Percentiles rank a stretch among this genome's conserved stretches.
Evolutionary conservation across 2,888 invertebrate genomes (phyloP).

Genomic region (Stictocephala bisonia): DNA sequence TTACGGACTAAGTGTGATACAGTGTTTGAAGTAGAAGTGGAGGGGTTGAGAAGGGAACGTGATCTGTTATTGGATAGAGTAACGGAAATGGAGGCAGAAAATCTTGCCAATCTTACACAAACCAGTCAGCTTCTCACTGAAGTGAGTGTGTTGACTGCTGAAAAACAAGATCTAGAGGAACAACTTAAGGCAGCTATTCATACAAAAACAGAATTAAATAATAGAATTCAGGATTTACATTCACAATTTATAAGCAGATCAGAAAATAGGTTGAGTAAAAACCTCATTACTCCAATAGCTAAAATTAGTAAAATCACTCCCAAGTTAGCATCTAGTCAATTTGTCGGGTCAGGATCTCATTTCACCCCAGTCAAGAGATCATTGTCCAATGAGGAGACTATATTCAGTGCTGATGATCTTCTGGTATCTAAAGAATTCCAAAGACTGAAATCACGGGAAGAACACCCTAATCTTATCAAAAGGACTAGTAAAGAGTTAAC

Average conservation of each 20-base stretch:
- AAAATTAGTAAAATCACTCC: constrained; percentile 26
- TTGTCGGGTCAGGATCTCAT: constrained; percentile 42
- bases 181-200: constrained; percentile 70
- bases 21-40: constrained; percentile 69
- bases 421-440: constrained; percentile 23
- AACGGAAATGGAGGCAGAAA: constrained; percentile 82
- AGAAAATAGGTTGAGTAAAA: constrained; percentile 40
- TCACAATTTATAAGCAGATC: constrained; percentile 61
- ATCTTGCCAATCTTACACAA: constrained; percentile 73
- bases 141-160: constrained; percentile 69
- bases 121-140: constrained; percentile 75
- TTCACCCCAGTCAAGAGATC: constrained; percentile 47
- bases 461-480: constrained; percentile 43
- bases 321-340: constrained; percentile 49
- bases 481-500: constrained; percentile 43
- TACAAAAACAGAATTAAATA: constrained; percentile 70
- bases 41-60: constrained; percentile 76
- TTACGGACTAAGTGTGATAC: constrained; percentile 62
- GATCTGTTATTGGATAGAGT: constrained; percentile 80
- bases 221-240: constrained; percentile 70
- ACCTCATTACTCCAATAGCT: constrained; percentile 20
- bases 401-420: constrained; percentile 22
- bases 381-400: constrained; percentile 40
- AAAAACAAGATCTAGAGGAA: constrained; percentile 72
- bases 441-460: constrained; percentile 43